These are phyloP conservation scores for Heloderma charlesbogerti DNA, from an alignment of 2,113 vertebrate genomes.

Conservation along the genomic window DNA sequence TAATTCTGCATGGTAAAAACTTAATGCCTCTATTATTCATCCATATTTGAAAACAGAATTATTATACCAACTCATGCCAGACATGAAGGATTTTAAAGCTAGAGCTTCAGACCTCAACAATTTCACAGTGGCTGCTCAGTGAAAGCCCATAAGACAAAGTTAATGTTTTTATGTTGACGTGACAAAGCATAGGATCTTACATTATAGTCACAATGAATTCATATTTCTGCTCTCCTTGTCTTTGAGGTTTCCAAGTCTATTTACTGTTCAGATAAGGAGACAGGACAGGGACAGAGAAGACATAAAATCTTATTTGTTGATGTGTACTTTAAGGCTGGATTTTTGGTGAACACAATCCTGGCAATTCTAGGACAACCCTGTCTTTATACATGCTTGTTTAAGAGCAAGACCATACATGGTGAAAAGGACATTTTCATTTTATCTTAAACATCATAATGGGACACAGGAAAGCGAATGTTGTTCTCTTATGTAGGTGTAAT, in stretches of 20 bases:
- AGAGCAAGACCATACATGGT: not conserved
- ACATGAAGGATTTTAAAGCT: conserved; percentile 27
- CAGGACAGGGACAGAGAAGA: not conserved
- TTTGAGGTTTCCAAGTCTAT: not conserved
- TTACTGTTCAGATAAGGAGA: conserved; percentile 9
- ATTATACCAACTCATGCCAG: conserved; percentile 5
- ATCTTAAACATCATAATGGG: not conserved
- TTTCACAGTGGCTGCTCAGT: conserved; percentile 34
- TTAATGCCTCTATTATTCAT: conserved; percentile 2
- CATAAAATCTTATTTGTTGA: not conserved
- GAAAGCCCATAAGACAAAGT: conserved; percentile 30
- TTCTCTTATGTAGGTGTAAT: not conserved
- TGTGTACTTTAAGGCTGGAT: not conserved
- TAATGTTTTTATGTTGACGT: conserved; percentile 30
- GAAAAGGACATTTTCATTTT: not conserved
- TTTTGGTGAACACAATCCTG: not conserved
- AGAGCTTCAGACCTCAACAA: conserved; percentile 27
- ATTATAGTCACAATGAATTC: conserved; percentile 19
- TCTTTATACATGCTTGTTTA: not conserved
- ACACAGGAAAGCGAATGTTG: not conserved
- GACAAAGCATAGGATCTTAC: conserved; percentile 18
- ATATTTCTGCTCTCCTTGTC: conserved; percentile 3
- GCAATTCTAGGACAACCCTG: not conserved
- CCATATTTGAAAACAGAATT: conserved; percentile 5
- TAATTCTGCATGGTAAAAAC: not conserved